Evolutionary conservation across 2,113 vertebrate genomes (phyloP), one percentile per base, ranked within the genome.

Genomic region (Siphamia tubifer): DNA sequence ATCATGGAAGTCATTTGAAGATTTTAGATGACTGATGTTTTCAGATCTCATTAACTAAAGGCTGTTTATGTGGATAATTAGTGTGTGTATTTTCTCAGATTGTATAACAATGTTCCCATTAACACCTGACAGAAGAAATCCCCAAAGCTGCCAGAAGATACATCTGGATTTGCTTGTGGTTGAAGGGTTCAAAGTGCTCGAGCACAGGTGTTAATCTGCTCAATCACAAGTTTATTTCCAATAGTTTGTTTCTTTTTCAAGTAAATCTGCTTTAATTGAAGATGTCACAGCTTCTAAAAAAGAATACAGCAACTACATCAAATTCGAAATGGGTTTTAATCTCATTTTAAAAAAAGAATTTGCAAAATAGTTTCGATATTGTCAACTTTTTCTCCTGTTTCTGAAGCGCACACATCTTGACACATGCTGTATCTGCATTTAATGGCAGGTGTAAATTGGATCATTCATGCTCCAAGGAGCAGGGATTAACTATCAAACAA

Each of bases 1-100:
- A 74, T 71, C 70, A 34, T 31, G 36, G 49, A 75, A 86, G 75
- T 77, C 44, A 70, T 85, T 87, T 89, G 83, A 89, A 87, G 82
- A 82, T 76, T 85, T 83, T 65, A 53, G 60, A 77, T 60, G 68
- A 81, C 76, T 84, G 80, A 85, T 85, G 84, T 88, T 72, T 87
- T 80, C 75, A 84, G 83, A 84, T 86, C 84, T 88, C 86, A 87
- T 90, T 88, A 87, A 86, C 81, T 84, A 74, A 86, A 88, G 76
- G 83, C 81, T 83, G 76, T 84, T 86, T 79, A 74, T 79, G 79
- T 74, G 73, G 81, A 82, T 88, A 88, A 90, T 88, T 88, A 87
- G 81, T 86, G 77, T 71, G 74, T 69, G 80, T 71, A 67, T 85
- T 82, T 87, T 77, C 77, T 45, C 66, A 20, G 49, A 74, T 78